phyloP scores from a whole-genome alignment of 37 sponge, comb jelly and placozoan species.

The Haliclona indistincta region DNA sequence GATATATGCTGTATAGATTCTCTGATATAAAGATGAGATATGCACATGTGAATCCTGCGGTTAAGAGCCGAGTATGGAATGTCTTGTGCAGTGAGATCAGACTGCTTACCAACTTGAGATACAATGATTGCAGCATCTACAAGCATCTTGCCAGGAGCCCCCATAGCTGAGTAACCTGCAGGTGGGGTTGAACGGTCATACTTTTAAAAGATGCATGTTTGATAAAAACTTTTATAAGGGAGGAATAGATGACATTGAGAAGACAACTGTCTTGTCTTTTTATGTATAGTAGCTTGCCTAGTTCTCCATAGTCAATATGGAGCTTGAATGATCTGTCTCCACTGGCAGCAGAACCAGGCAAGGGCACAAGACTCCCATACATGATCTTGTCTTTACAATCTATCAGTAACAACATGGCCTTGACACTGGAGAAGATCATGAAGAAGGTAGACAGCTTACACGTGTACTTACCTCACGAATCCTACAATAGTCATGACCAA shows the following conservation, averaged over 20 bases:
- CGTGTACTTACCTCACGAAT: conserved; percentile 64
- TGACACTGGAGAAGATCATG: conserved; percentile 58
- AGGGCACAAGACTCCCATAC: not conserved
- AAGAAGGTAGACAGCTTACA: conserved; percentile 4
- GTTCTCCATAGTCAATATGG: conserved; percentile 88
- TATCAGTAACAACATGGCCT: conserved; percentile 85
- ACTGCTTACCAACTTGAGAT: conserved; percentile 80
- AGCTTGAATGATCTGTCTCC: not conserved
- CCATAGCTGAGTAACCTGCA: conserved; percentile 65
- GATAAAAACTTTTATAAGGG: too few relatives aligned
- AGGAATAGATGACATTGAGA: not conserved
- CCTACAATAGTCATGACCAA: conserved; percentile 76
- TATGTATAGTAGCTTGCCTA: conserved; percentile 47
- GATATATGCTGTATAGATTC: conserved; percentile 67
- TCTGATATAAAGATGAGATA: conserved; percentile 94
- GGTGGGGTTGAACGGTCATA: not conserved
- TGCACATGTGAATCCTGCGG: conserved; percentile 92
- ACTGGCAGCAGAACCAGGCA: not conserved
- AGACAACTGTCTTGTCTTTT: not conserved
- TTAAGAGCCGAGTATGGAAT: not conserved
- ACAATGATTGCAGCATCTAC: conserved; percentile 73
- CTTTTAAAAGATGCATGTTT: not conserved
- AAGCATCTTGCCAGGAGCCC: conserved; percentile 57
- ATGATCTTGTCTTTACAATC: conserved; percentile 86
- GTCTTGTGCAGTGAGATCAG: not conserved